Evolutionary conservation across 2,888 invertebrate species (phyloP).

Genomic region (Macaria liturata): DNA sequence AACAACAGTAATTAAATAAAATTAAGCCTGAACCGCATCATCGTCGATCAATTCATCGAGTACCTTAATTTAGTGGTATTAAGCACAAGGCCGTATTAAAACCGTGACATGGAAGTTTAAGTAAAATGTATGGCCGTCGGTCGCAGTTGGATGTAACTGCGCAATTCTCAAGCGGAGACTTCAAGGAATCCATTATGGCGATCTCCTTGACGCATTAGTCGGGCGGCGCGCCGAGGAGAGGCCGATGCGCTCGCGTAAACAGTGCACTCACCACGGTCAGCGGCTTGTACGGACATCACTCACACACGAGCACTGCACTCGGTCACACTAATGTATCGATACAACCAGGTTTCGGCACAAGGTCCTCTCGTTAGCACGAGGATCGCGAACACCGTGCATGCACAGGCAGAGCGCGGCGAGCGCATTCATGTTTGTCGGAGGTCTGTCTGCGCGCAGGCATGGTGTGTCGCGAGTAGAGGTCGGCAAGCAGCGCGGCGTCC

Average conservation of each 20-base stretch:
- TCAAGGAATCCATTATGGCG: conserved; percentile 66
- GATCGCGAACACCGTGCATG: conserved; percentile 48
- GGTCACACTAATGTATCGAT: conserved; percentile 43
- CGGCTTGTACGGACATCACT: conserved; percentile 55
- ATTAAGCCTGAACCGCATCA: conserved; percentile 19
- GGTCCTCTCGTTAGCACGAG: conserved; percentile 25
- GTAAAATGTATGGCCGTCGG: conserved; percentile 54
- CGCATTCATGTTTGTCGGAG: conserved; percentile 48
- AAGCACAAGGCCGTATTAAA: conserved; percentile 54
- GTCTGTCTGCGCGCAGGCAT: conserved; percentile 43
- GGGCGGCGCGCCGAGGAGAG: conserved; percentile 45
- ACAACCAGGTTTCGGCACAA: conserved; percentile 31
- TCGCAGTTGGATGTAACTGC: conserved; percentile 62
- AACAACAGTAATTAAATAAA: conserved; percentile 20
- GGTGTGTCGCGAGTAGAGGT: conserved; percentile 36
- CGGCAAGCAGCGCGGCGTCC: conserved; percentile 49
- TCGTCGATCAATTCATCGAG: conserved; percentile 35
- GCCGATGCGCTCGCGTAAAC: conserved; percentile 26
- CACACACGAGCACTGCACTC: conserved; percentile 42
- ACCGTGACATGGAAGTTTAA: conserved; percentile 56
- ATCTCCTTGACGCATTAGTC: conserved; percentile 64
- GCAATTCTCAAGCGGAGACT: conserved; percentile 62
- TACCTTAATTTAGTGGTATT: conserved; percentile 46
- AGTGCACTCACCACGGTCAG: conserved; percentile 57
- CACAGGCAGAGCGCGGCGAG: conserved; percentile 39